These are phyloP conservation scores for Cryptoblepharus egeriae DNA, from an alignment of 2,797 vertebrate genomes.

Conservation along the genomic window DNA sequence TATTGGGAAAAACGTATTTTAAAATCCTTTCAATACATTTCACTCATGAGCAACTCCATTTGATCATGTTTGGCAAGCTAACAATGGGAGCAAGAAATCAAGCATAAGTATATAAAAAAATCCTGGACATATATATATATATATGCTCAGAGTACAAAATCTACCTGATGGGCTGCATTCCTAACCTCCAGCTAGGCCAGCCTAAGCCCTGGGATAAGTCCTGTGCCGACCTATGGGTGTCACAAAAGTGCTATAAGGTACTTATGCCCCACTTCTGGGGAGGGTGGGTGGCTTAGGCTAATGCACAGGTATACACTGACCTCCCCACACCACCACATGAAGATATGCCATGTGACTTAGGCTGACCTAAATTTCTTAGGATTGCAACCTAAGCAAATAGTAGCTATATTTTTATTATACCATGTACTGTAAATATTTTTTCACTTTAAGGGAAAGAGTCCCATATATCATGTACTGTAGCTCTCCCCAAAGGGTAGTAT, in stretches of 20 bases:
- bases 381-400: neutral
- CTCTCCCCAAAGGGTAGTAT: neutral
- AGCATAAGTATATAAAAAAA: neutral
- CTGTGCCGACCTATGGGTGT: too few species aligned
- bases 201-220: too few species aligned
- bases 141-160: neutral
- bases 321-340: too few species aligned
- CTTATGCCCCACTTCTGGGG: too few species aligned
- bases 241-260: too few species aligned
- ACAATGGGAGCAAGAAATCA: neutral
- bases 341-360: too few species aligned
- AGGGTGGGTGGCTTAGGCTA: too few species aligned
- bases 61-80: neutral
- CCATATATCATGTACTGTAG: neutral
- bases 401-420: neutral
- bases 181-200: too few species aligned
- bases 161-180: too few species aligned
- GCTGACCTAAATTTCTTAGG: too few species aligned
- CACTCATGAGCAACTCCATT: neutral
- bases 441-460: neutral
- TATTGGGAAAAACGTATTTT: neutral
- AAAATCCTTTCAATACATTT: neutral
- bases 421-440: too few species aligned
- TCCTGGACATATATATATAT: neutral
- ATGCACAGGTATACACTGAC: too few species aligned